These are phyloP conservation scores for Steromphala cineraria DNA, from an alignment of 2,888 invertebrate genomes.

Conservation along the genomic window DNA sequence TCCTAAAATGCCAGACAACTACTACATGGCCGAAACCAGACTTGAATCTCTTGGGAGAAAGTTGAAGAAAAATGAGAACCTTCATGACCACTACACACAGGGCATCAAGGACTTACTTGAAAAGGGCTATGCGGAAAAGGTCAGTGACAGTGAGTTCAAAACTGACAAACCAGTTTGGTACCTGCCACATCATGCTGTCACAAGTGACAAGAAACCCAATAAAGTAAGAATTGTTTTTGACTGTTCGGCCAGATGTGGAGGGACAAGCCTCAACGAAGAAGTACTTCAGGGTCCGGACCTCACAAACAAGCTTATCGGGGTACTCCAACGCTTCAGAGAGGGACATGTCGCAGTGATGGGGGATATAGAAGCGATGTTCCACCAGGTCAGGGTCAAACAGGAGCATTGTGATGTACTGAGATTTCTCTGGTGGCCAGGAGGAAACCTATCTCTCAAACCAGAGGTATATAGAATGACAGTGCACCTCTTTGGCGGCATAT, in stretches of 20 bases:
- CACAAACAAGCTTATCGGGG: conserved; percentile 31
- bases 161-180: conserved; percentile 17
- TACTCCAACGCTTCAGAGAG: conserved; percentile 33
- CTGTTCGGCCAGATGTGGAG: conserved; percentile 30
- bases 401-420: conserved; percentile 29
- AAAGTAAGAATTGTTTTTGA: conserved; percentile 39
- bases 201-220: background rate
- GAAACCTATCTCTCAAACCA: background rate
- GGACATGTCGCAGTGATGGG: conserved; percentile 26
- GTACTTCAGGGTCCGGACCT: conserved; percentile 35
- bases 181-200: conserved; percentile 21
- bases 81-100: conserved; percentile 8
- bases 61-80: background rate
- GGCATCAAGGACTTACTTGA: conserved; percentile 25
- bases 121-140: conserved; percentile 32
- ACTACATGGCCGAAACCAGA: background rate
- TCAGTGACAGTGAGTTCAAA: background rate
- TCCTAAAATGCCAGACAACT: conserved; percentile 5
- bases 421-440: conserved; percentile 29
- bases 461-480: conserved; percentile 25
- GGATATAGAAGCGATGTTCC: conserved; percentile 39
- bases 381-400: conserved; percentile 28
- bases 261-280: conserved; percentile 29
- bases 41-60: background rate
- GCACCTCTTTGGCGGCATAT: conserved; percentile 20